Evolutionary conservation across 2,888 invertebrate genomes (phyloP).

Genomic region (Nephrotoma appendiculata): DNA sequence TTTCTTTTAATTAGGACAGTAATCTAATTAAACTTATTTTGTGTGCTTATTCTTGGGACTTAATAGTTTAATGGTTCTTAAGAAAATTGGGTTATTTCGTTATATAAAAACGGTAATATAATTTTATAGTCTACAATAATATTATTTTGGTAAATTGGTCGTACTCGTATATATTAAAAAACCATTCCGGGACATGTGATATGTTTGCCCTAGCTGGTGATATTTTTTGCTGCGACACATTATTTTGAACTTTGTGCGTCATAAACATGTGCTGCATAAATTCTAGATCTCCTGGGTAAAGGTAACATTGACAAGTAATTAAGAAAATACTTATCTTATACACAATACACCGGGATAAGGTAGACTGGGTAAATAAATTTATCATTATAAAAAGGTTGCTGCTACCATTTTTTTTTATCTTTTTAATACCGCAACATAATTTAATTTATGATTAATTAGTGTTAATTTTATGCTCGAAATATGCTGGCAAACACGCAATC

Average conservation of each 20-base stretch:
- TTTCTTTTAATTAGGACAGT: not conserved
- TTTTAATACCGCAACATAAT: not conserved
- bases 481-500: not conserved
- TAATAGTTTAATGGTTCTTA: too few relatives aligned
- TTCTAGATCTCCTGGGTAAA: not conserved
- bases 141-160: too few relatives aligned
- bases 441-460: not conserved
- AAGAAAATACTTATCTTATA: not conserved
- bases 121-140: too few relatives aligned
- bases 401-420: not conserved
- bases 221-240: too few relatives aligned
- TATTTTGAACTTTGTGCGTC: too few relatives aligned
- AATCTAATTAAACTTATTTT: too few relatives aligned
- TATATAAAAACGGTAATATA: too few relatives aligned
- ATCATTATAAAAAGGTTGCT: not conserved
- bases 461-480: not conserved
- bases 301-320: not conserved
- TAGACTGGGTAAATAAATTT: not conserved
- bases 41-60: too few relatives aligned
- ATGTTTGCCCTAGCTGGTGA: too few relatives aligned
- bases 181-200: too few relatives aligned
- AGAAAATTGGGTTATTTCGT: too few relatives aligned
- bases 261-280: not conserved
- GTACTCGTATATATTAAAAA: too few relatives aligned
- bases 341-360: not conserved